Evolutionary conservation across 1,140 invertebrate species (phyloP), one percentile per base, ranked within the genome.

Genomic region (Hypsibius dujardini): DNA sequence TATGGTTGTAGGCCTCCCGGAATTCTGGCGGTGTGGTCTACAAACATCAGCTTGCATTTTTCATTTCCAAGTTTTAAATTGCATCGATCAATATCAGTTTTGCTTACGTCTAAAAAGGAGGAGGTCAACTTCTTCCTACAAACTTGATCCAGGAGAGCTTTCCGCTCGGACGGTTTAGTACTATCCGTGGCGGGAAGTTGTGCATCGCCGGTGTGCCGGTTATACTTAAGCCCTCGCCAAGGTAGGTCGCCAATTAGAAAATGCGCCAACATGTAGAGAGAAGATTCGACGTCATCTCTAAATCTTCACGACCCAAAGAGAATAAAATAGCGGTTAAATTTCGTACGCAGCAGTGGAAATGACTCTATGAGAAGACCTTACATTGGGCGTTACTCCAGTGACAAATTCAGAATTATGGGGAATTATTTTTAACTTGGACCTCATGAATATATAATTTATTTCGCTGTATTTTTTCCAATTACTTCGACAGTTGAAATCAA

Each of bases 191-290:
- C 28, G 28, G 28, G 28, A 28, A 28, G 28, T 28, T 28, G 28
- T 28, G 28, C 7, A 12, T 56, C 50, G 50, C 7, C 7, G 50
- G 7, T n/a, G 7, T 56, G 7, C n/a, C n/a, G 50, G 50, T 7
- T 56, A n/a, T 56, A 56, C 50, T 56, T 56, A 12, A 56, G 50
- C 7, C 50, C 50, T 7, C 50, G 62, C 62, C 62, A 67, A 7
- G 62, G 62, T 15, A 67, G 62, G 42, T 67, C 62, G 12, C 62
- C 62, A 12, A 67, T 12, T 12, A 67, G 62, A 67, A 67, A 67
- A 42, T 67, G 42, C 12, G 45, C 42, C 42, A 67, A 42, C 62
- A 67, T 67, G 62, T 67, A 67, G 12, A 67, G 12, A 3, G 12
- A 7, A 12, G 62, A 67, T 67, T 67, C 62, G 12, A 45, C 62